Evolutionary conservation across 2,888 invertebrate genomes (phyloP), one percentile per base, ranked within the genome.

Genomic region (Uropetala carovei): DNA sequence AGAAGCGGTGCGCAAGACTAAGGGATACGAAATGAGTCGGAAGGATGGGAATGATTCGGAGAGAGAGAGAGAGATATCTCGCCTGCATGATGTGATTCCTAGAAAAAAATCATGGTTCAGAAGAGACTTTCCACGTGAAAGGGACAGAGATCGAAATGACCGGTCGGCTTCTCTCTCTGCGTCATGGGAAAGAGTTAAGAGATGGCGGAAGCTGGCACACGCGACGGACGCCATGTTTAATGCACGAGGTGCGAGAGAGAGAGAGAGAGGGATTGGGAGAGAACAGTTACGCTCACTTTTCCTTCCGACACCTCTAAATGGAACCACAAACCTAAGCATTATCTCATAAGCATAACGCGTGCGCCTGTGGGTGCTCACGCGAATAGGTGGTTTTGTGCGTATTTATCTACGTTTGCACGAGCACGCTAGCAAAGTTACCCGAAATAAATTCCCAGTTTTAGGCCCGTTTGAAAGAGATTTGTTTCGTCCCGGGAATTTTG

Each of bases 41-140:
- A 89, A 43, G 56, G 56, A 57, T 18, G n/a, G 57, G 8, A 10
- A 30, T 43, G 83, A 16, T 13, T 43, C n/a, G 57, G 30, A n/a
- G 43, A n/a, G 75, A n/a, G 75, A n/a, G 27, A n/a, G 75, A 11
- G 57, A 56, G 84, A 84, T 43, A 14, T 58, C 22, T 14, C 22
- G 5, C 22, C 27, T 75, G 75, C 22, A 75, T 22, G 22, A 75
- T 22, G 75, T 22, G 75, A 75, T 75, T 75, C 22, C 75, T 22
- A 75, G 75, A 75, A 75, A 75, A 30, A 30, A 59, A 86, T 86
- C 59, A 86, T 86, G 86, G 58, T 16, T 60, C 59, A 30, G 27
- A 22, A 22, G 58, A 57, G 58, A 22, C 22, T 58, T 16, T 60
- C 27, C 30, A 30, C 86, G 59, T 27, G 85, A 22, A 58, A 85